Evolutionary conservation across 2,797 vertebrate species (phyloP).

Genomic region (Acanthornis magna): DNA sequence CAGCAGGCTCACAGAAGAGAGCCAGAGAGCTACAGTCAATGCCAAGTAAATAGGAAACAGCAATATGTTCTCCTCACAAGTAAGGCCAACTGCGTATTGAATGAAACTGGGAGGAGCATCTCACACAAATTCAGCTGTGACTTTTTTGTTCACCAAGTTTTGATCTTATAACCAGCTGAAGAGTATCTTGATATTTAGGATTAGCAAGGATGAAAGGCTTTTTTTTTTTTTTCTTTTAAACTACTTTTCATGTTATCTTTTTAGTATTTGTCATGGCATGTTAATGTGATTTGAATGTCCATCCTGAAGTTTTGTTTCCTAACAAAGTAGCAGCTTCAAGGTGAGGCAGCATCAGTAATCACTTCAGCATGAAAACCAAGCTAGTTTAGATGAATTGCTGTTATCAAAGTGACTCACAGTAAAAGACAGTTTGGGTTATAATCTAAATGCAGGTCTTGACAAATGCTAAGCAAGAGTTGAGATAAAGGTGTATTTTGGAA

Average conservation of each 20-base stretch:
- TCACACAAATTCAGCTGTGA: background rate
- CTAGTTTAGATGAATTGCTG: background rate
- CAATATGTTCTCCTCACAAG: background rate
- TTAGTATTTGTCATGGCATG: background rate
- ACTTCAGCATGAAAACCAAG: background rate
- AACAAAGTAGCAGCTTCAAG: background rate
- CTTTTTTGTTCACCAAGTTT: too few species aligned
- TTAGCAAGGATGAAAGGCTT: background rate
- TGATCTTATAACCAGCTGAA: background rate
- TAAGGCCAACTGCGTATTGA: background rate
- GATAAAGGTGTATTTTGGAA: background rate
- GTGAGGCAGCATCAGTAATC: background rate
- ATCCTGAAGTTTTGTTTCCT: background rate
- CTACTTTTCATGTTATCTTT: background rate
- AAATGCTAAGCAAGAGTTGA: background rate
- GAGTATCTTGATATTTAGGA: background rate
- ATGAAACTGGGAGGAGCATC: background rate
- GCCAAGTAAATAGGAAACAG: background rate
- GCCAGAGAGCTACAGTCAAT: background rate
- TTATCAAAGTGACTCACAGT: background rate
- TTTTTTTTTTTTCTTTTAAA: background rate
- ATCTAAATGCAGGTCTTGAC: background rate
- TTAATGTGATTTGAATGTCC: background rate
- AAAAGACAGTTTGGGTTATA: background rate
- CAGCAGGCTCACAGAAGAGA: background rate